A percentile compares a stretch with the other conserved stretches of the same genome.
Evolutionary conservation across 2,797 vertebrate species (phyloP).

Genomic region (Typhlichthys eigenmanni): DNA sequence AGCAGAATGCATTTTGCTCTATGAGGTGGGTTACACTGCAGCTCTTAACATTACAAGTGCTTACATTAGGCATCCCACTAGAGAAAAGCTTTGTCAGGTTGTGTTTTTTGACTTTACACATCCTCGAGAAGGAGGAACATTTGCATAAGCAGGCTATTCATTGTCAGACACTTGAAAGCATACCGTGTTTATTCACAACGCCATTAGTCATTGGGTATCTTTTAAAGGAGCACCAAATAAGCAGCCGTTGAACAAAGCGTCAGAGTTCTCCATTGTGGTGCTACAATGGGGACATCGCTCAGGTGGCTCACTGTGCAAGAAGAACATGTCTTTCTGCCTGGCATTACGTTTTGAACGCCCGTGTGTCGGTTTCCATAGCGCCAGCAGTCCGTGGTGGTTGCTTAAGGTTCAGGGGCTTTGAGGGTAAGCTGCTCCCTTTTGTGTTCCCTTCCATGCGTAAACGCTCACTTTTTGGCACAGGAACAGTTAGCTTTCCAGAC

Average conservation of each 20-base stretch:
- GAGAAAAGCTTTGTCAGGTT: slow-evolving; percentile 50
- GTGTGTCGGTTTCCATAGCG: not conserved
- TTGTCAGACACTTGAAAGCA: slow-evolving; percentile 65
- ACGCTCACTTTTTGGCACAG: slow-evolving; percentile 56
- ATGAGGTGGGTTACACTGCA: slow-evolving; percentile 59
- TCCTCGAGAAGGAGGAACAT: slow-evolving; percentile 49
- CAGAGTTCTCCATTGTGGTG: slow-evolving; percentile 35
- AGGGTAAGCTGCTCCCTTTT: slow-evolving; percentile 21
- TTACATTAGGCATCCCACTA: slow-evolving; percentile 24
- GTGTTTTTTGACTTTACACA: slow-evolving; percentile 33
- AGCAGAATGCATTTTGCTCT: slow-evolving; percentile 37
- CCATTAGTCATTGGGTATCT: slow-evolving; percentile 53
- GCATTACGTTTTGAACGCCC: slow-evolving; percentile 17
- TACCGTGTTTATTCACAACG: slow-evolving; percentile 63
- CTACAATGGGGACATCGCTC: slow-evolving; percentile 11
- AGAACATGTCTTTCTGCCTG: slow-evolving; percentile 2
- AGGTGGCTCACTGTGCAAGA: slow-evolving; percentile 35
- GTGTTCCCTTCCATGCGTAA: slow-evolving; percentile 63
- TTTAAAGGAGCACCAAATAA: slow-evolving; percentile 54
- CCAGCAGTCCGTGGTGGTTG: slow-evolving; percentile 19
- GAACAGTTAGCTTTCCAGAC: slow-evolving; percentile 21
- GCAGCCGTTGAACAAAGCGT: slow-evolving; percentile 40
- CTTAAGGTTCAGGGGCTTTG: slow-evolving; percentile 18
- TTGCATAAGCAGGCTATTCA: slow-evolving; percentile 66
- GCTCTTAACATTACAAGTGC: slow-evolving; percentile 12